Conservation (phyloP, 2,888 invertebrate species). For the Carcina quercana region DNA sequence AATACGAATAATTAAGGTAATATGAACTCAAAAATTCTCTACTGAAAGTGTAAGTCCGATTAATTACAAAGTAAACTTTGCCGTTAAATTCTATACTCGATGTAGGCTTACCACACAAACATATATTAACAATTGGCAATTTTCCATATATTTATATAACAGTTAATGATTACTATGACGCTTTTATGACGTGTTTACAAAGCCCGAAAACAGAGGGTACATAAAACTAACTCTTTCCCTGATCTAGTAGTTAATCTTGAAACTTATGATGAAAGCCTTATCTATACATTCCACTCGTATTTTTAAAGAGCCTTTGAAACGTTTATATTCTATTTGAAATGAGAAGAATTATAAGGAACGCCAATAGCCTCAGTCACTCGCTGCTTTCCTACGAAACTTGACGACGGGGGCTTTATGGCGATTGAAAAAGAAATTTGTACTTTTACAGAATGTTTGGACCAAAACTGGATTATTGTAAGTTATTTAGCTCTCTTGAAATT, state of each 20-base stretch:
- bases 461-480: conserved; percentile 40
- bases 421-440: conserved; percentile 24
- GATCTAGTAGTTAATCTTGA: conserved; percentile 33
- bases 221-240: conserved; percentile 9
- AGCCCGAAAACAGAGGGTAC: too few relatives aligned
- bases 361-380: conserved; percentile 22
- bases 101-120: too few relatives aligned
- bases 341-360: conserved; percentile 26
- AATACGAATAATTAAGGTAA: too few relatives aligned
- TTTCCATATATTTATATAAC: too few relatives aligned
- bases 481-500: conserved; percentile 52
- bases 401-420: too few relatives aligned
- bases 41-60: too few relatives aligned
- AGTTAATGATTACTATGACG: too few relatives aligned
- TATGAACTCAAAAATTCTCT: too few relatives aligned
- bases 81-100: too few relatives aligned
- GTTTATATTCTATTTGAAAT: conserved; percentile 46
- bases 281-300: conserved; percentile 70
- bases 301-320: conserved; percentile 53
- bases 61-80: too few relatives aligned
- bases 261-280: conserved; percentile 68
- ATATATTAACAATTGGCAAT: too few relatives aligned
- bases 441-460: conserved; percentile 55
- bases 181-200: too few relatives aligned
- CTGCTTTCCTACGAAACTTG: neutral